Base-by-base conservation (phyloP, 2,888 invertebrate species). In the Caenorhabditis zanzibari region DNA sequence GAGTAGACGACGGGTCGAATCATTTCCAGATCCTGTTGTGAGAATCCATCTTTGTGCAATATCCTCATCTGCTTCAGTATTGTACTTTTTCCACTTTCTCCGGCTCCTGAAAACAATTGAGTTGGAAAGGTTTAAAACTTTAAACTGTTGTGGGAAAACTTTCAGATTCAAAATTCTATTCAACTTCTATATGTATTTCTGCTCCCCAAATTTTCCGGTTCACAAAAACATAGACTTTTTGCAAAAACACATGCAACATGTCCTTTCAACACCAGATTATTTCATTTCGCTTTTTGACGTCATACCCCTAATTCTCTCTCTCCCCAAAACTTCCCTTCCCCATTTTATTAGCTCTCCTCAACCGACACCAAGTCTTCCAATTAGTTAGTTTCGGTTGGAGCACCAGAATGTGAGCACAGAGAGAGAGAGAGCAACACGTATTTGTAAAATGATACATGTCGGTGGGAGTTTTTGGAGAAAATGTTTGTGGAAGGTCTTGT, bases 51-150 rank as follows among this genome's bases (percentile, higher is more conserved):
- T 79, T 88, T 98, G 95, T 99, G 99, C 94, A 99, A 97, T 95
- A 99, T 99, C 95, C 97, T 97, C 98, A 99, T 98, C 95, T 98
- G 98, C 95, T 98, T 98, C 92, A 98, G 97, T 95, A 98, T 98
- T 93, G 98, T 98, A 95, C 97, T 97, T 94, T 98, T 99, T 93
- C 98, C 98, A 92, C 98, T 98, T 94, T 99, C 98, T 92, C 98
- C 98, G 93, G 98, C 98, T 94, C 98, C 98, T 92, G 79, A 56
- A 89, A 84, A n/a, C 16, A 10, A 19, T 61, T 5, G 54, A 14
- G 24, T 41, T 41, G 35, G 1, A n/a, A n/a, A n/a, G n/a, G n/a
- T n/a, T n/a, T n/a, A n/a, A n/a, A n/a, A n/a, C n/a, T n/a, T n/a
- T n/a, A n/a, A n/a, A n/a, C n/a, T n/a, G n/a, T n/a, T n/a, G n/a